Evolutionary conservation across 2,888 invertebrate species (phyloP).

Genomic region (Pocota personata): DNA sequence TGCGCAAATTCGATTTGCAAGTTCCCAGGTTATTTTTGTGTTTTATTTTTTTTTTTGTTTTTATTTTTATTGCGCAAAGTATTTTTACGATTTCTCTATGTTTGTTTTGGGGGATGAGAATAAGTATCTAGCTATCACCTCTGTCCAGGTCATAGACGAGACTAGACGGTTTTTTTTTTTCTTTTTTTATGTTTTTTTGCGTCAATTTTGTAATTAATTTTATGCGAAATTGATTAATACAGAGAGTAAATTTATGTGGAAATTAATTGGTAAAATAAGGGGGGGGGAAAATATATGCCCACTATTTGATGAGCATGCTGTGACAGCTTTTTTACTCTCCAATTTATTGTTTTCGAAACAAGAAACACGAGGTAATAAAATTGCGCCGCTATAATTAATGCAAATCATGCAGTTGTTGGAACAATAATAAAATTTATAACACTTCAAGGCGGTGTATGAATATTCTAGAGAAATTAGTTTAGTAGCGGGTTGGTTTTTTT

Average conservation of each 20-base stretch:
- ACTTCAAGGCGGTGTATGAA: constrained; percentile 27
- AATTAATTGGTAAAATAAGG: neutral
- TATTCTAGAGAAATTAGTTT: constrained; percentile 39
- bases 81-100: constrained; percentile 24
- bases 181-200: neutral
- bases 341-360: constrained; percentile 36
- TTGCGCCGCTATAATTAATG: constrained; percentile 48
- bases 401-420: constrained; percentile 48
- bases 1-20: constrained; percentile 42
- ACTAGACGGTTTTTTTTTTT: neutral
- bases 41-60: neutral
- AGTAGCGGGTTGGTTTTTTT: neutral
- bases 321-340: constrained; percentile 17
- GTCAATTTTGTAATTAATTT: constrained; percentile 52
- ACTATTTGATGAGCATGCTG: constrained; percentile 13
- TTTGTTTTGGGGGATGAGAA: neutral
- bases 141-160: neutral
- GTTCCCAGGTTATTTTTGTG: constrained; percentile 10
- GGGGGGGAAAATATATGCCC: neutral
- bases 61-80: constrained; percentile 10
- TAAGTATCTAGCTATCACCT: neutral
- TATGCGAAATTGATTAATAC: constrained; percentile 58
- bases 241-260: constrained; percentile 14
- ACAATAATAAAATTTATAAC: constrained; percentile 34
- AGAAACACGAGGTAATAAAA: constrained; percentile 52